Conservation (phyloP, 2,797 vertebrate genomes). For the Sorex maritimensis region DNA sequence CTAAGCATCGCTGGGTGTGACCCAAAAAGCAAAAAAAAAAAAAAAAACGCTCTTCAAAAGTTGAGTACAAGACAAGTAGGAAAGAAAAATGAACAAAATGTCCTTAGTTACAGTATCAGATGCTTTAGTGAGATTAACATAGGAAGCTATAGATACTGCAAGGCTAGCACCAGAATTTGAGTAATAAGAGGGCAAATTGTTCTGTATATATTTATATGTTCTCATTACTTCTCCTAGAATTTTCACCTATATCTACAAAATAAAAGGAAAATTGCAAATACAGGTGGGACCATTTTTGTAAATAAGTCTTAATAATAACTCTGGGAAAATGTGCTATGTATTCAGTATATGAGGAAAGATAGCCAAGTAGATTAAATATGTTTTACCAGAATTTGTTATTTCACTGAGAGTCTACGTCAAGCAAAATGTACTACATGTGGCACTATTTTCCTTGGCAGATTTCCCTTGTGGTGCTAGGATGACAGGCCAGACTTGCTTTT, state of each 20-base stretch:
- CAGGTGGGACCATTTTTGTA: not conserved
- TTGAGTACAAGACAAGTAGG: not conserved
- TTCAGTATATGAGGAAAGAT: conserved; percentile 8
- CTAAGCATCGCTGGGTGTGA: no score
- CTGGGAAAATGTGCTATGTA: not conserved
- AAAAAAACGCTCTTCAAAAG: conserved; percentile 31
- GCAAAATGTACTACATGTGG: not conserved
- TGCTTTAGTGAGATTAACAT: not conserved
- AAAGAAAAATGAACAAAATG: not conserved
- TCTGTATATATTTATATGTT: not conserved
- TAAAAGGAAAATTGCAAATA: not conserved
- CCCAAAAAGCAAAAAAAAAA: no score
- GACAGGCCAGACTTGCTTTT: conserved; percentile 63
- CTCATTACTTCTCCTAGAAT: not conserved
- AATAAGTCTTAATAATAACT: conserved; percentile 33
- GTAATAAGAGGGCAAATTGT: not conserved
- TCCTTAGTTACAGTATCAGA: not conserved
- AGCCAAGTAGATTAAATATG: not conserved
- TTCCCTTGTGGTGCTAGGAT: not conserved
- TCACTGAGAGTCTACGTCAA: conserved; percentile 3
- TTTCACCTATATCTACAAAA: not conserved
- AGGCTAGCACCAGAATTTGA: not conserved
- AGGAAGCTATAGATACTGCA: no score
- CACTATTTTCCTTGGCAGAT: conserved; percentile 19
- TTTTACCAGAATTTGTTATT: conserved; percentile 20